Evolutionary conservation across 2,113 vertebrate species (phyloP), one percentile per base, ranked within the genome.

Genomic region (Oryzias woworae): DNA sequence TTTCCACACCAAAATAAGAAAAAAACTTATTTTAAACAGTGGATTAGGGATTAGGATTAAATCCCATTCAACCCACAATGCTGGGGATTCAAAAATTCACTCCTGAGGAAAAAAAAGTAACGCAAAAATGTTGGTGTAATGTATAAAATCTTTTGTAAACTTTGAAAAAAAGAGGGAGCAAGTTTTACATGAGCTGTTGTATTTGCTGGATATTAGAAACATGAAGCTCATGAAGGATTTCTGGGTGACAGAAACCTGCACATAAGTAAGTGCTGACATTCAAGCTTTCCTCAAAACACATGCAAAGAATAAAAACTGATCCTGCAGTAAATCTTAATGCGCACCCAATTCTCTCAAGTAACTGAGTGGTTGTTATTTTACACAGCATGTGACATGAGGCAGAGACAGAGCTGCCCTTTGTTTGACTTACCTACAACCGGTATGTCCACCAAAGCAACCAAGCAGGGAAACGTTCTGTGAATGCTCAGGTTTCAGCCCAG

Each of bases 361-460:
- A 31, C 58, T 42, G 65, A 78, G 70, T 64, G 64, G 44, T 51
- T 83, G 82, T 84, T 86, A 78, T 88, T 84, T 68, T 85, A 86
- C 71, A 76, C 79, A 24, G 53, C 49, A 28, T 80, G 77, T 85
- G 83, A 90, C 78, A 72, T 49, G 26, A 59, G 53, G 70, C 77
- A 22, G 17, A 83, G 72, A 88, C 89, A 89, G 82, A 80, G 69
- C 70, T 83, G 82, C 81, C 71, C 82, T 86, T 91, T 91, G 88
- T 91, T 31, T 65, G 59, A 66, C 55, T 51, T 51, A 75, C 78
- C 69, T 81, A 57, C 58, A 47, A 66, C 68, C 51, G 36, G 49
- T 6, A 28, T 28, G 26, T 28, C 5, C 79, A 77, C 75, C 66
- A 58, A 13, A 14, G 69, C 71, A 68, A 71, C 78, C 24, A 58